These are phyloP conservation scores for Troides oblongomaculatus DNA, from an alignment of 2,888 invertebrate species.

Conservation along the genomic window DNA sequence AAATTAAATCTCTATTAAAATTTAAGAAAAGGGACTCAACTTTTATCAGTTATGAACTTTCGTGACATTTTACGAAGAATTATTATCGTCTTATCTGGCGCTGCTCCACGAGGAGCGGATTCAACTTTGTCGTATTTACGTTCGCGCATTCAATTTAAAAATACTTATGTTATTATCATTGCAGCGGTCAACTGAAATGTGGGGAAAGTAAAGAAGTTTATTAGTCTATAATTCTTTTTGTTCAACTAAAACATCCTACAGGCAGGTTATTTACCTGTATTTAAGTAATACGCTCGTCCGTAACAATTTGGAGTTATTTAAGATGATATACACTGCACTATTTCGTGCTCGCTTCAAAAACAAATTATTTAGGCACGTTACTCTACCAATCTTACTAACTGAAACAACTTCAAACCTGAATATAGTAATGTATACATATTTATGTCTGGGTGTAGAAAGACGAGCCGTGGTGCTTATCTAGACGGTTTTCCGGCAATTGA, in stretches of 20 bases:
- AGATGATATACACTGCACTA: not conserved
- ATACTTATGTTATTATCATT: slow-evolving; percentile 35
- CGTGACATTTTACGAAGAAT: slow-evolving; percentile 75
- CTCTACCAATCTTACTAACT: not conserved
- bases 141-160: slow-evolving; percentile 63
- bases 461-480: too few species aligned
- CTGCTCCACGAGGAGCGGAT: slow-evolving; percentile 60
- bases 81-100: slow-evolving; percentile 74
- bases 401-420: too few species aligned
- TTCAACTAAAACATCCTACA: too few species aligned
- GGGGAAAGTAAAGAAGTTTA: not conserved
- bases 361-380: not conserved
- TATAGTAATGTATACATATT: too few species aligned
- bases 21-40: slow-evolving; percentile 73
- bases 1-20: slow-evolving; percentile 78
- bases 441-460: too few species aligned
- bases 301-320: too few species aligned
- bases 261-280: not conserved
- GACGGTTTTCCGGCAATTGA: too few species aligned
- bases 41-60: slow-evolving; percentile 79
- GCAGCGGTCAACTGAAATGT: slow-evolving; percentile 33
- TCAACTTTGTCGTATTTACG: slow-evolving; percentile 58
- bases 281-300: not conserved
- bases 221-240: not conserved
- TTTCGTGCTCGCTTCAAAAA: not conserved